Evolutionary conservation across 2,797 vertebrate genomes (phyloP).

Genomic region (Rhadinocentrus ornatus): DNA sequence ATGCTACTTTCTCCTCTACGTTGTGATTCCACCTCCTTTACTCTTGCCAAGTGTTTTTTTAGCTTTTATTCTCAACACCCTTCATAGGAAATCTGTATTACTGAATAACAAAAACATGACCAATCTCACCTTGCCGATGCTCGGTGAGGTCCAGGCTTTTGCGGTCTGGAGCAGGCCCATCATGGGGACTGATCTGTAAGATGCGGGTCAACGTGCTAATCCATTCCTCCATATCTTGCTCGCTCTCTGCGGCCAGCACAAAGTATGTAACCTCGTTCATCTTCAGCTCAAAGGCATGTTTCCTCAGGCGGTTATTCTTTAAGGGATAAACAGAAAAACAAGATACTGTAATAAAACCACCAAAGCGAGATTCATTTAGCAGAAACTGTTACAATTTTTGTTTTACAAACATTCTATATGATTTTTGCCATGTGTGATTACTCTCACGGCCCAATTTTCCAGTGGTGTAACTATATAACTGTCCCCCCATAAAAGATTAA

Average conservation of each 20-base stretch:
- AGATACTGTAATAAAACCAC: conserved; percentile 12
- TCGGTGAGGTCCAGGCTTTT: conserved; percentile 93
- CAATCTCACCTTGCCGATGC: conserved; percentile 87
- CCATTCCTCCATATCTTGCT: conserved; percentile 99
- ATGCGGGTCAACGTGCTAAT: conserved; percentile 96
- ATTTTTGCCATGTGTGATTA: background rate
- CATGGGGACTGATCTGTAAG: conserved; percentile 95
- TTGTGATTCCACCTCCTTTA: conserved; percentile 4
- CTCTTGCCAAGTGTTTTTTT: conserved; percentile 17
- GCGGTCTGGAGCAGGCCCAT: conserved; percentile 89
- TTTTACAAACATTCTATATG: background rate
- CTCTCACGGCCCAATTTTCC: background rate
- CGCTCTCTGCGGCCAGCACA: conserved; percentile 96
- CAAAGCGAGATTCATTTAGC: conserved; percentile 1
- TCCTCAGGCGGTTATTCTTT: conserved; percentile 95
- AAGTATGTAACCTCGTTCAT: conserved; percentile 99
- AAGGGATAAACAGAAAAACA: conserved; percentile 20
- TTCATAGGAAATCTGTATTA: background rate
- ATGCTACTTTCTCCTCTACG: conserved; percentile 19
- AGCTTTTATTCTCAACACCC: background rate
- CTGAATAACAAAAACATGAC: conserved; percentile 5
- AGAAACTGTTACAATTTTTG: conserved; percentile 24
- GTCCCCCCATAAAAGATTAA: conserved; percentile 2
- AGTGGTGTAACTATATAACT: background rate
- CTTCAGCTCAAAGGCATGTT: conserved; percentile 97